Conservation (phyloP, 64 coral and sea anemone genomes). For the Dendrophyllia cribrosa region DNA sequence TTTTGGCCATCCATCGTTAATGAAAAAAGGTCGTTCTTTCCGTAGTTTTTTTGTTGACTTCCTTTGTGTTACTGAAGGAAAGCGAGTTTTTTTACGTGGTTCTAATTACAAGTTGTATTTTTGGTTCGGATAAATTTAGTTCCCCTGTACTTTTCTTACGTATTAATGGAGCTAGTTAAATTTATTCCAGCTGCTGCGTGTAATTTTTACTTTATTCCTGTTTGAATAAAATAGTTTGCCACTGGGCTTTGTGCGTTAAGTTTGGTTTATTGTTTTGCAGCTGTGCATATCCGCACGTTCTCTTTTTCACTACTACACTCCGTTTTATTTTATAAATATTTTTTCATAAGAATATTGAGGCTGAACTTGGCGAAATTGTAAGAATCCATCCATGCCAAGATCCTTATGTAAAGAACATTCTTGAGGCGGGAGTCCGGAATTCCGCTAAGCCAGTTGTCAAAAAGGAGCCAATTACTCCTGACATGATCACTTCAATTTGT, state of each 20-base stretch:
- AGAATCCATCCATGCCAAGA: background rate
- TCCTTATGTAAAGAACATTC: background rate
- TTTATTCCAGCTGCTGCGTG: background rate
- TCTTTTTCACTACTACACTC: too few species aligned
- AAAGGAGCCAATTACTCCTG: too few species aligned
- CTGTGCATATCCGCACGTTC: too few species aligned
- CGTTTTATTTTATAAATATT: too few species aligned
- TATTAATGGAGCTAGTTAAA: background rate
- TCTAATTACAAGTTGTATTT: slow-evolving; percentile 5
- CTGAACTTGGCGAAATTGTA: too few species aligned
- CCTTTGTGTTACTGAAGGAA: background rate
- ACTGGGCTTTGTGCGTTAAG: too few species aligned
- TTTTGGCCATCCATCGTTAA: too few species aligned
- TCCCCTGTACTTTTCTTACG: too few species aligned
- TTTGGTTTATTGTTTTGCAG: background rate
- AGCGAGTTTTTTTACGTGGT: background rate
- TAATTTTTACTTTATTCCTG: background rate
- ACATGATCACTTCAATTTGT: background rate
- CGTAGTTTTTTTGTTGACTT: slow-evolving; percentile 7
- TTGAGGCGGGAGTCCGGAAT: background rate
- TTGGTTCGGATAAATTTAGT: slow-evolving; percentile 6
- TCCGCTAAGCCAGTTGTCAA: too few species aligned
- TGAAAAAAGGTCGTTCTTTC: background rate
- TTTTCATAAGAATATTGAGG: too few species aligned
- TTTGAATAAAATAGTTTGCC: background rate